These are phyloP conservation scores for Crotalus tigris DNA, from an alignment of 2,113 vertebrate genomes.

Conservation along the genomic window DNA sequence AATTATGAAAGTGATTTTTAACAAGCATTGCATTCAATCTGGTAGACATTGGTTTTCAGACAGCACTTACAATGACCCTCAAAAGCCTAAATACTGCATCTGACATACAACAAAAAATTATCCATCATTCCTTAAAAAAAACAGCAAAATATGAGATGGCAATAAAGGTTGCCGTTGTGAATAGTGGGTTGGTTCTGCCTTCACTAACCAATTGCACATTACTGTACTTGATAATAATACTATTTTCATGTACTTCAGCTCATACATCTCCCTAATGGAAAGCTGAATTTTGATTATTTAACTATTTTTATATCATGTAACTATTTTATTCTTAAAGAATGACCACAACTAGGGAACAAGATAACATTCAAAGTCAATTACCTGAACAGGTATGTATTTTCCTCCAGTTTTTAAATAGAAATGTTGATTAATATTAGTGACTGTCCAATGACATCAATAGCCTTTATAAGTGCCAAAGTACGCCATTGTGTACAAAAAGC, in stretches of 20 bases:
- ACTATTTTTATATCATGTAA: not conserved
- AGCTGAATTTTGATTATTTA: not conserved
- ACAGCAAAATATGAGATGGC: not conserved
- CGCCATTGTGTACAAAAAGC: not conserved
- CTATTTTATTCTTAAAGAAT: not conserved
- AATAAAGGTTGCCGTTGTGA: not conserved
- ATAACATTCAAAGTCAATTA: not conserved
- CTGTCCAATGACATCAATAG: not conserved
- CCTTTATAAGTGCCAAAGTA: not conserved
- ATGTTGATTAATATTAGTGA: not conserved
- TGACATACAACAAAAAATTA: not conserved
- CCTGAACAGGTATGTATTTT: not conserved
- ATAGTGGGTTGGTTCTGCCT: not conserved
- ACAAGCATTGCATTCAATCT: constrained; percentile 38
- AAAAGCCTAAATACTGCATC: not conserved
- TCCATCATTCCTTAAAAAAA: not conserved
- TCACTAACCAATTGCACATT: not conserved
- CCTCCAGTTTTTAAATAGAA: not conserved
- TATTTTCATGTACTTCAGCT: not conserved
- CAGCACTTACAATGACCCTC: not conserved
- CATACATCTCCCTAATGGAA: not conserved
- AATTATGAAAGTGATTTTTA: not conserved
- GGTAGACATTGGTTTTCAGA: not conserved
- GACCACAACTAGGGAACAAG: not conserved
- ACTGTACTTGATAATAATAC: not conserved